These are phyloP conservation scores for Iphiclides podalirius DNA, from an alignment of 2,888 invertebrate genomes.

Conservation along the genomic window DNA sequence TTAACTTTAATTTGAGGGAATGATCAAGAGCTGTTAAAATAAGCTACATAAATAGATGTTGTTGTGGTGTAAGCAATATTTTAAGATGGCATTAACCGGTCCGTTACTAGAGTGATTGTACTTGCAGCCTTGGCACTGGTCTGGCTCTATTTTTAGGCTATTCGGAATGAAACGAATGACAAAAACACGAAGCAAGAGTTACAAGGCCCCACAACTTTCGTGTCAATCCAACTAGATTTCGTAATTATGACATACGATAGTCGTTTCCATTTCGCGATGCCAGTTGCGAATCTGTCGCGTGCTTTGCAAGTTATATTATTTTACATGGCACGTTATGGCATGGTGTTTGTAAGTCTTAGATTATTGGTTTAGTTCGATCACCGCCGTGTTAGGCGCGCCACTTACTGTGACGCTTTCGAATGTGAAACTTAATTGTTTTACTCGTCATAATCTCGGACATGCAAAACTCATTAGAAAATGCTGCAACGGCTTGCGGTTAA, in stretches of 20 bases:
- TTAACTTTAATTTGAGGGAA: too few relatives aligned
- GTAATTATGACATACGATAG: slow-evolving; percentile 8
- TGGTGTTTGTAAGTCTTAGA: slow-evolving; percentile 21
- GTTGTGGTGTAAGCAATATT: too few relatives aligned
- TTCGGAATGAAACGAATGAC: slow-evolving; percentile 1
- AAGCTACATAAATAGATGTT: too few relatives aligned
- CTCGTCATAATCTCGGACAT: slow-evolving; percentile 53
- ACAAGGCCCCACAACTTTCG: slow-evolving; percentile 11
- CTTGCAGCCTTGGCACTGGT: slow-evolving; percentile 12
- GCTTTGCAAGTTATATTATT: slow-evolving; percentile 1
- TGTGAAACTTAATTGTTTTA: slow-evolving; percentile 55
- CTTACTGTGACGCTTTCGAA: slow-evolving; percentile 56
- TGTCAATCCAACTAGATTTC: slow-evolving; percentile 4
- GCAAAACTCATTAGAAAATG: slow-evolving; percentile 64
- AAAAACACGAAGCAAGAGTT: slow-evolving; percentile 4
- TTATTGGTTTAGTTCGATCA: too few relatives aligned
- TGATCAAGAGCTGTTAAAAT: too few relatives aligned
- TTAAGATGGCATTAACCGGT: too few relatives aligned
- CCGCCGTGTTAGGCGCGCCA: slow-evolving; percentile 29
- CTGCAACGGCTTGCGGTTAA: slow-evolving; percentile 33
- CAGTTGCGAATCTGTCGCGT: background rate
- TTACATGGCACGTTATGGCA: background rate
- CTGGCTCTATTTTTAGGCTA: slow-evolving; percentile 3
- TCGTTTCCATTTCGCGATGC: too few relatives aligned
- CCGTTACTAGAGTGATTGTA: slow-evolving; percentile 1